Evolutionary conservation across 2,113 vertebrate species (phyloP).

Genomic region (Colinus virginianus): DNA sequence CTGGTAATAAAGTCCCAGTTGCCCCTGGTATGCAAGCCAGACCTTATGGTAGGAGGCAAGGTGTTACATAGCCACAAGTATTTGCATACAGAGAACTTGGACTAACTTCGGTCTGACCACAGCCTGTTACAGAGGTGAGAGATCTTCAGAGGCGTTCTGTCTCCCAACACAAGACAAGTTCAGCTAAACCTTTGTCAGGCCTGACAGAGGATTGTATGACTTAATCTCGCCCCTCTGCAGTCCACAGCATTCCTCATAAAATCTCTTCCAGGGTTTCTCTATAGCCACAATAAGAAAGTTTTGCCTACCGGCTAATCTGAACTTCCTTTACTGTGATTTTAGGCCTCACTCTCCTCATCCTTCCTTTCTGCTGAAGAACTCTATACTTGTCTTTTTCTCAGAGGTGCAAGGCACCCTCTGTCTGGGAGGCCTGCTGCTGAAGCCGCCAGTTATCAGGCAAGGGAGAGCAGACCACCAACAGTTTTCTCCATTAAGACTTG

Average conservation of each 20-base stretch:
- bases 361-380: neutral
- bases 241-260: neutral
- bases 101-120: neutral
- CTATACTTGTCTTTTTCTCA: neutral
- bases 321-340: neutral
- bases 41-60: neutral
- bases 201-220: neutral
- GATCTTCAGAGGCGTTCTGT: neutral
- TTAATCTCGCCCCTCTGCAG: neutral
- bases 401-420: neutral
- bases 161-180: neutral
- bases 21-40: neutral
- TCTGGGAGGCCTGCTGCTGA: constrained; percentile 8
- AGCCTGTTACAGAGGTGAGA: neutral
- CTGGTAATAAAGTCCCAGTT: neutral
- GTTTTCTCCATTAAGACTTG: neutral
- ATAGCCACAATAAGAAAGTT: neutral
- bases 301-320: neutral
- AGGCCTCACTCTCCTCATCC: neutral
- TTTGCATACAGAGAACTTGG: neutral
- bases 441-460: neutral
- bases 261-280: neutral
- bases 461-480: constrained; percentile 43
- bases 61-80: neutral
- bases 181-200: neutral